phyloP scores from a whole-genome alignment of 2,888 invertebrate genomes.

The Lydus trimaculatus region DNA sequence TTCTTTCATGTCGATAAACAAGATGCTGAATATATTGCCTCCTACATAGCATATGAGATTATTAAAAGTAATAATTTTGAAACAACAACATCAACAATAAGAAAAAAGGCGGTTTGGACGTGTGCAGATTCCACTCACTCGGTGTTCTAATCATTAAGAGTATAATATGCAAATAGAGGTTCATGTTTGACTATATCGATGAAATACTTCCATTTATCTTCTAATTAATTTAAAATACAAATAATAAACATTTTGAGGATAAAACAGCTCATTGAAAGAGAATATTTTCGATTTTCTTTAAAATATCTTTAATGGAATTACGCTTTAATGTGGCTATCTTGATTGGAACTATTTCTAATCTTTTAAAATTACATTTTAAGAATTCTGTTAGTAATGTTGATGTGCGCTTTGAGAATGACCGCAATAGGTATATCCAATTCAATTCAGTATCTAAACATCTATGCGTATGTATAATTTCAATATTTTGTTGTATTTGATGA shows the following conservation, averaged over 20 bases:
- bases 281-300: slow-evolving; percentile 6
- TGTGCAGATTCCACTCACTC: slow-evolving; percentile 2
- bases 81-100: not conserved
- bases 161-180: not conserved
- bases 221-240: not conserved
- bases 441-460: not conserved
- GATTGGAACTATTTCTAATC: slow-evolving; percentile 9
- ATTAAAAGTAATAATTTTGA: not conserved
- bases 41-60: not conserved
- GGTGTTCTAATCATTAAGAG: not conserved
- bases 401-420: not conserved
- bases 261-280: not conserved
- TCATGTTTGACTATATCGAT: not conserved
- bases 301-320: not conserved
- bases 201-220: not conserved
- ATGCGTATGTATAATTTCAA: not conserved
- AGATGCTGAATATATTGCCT: not conserved
- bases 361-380: not conserved
- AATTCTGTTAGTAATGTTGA: not conserved
- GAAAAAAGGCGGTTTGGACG: not conserved
- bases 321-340: slow-evolving; percentile 1
- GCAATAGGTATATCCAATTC: slow-evolving; percentile 1
- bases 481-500: slow-evolving; percentile 1
- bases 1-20: slow-evolving; percentile 22
- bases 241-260: not conserved